A percentile compares a stretch with the other conserved stretches of the same genome.
phyloP scores from a whole-genome alignment of 2,888 invertebrate genomes.

The Drosophila tanythrix region DNA sequence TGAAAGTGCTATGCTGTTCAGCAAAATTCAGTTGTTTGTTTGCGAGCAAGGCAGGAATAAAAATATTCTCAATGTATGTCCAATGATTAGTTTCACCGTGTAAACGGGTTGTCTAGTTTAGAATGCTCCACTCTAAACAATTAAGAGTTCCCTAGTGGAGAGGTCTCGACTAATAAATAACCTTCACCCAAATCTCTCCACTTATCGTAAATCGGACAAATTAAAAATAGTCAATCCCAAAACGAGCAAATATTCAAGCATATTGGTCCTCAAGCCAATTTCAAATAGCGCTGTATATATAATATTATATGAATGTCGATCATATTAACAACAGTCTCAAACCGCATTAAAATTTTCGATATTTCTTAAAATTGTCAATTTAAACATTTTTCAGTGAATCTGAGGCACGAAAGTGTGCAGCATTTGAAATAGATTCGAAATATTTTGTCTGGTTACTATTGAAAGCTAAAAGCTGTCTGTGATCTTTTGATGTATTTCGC shows the following conservation, averaged over 20 bases:
- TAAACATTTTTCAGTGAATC: neutral
- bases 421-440: neutral
- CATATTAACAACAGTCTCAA: neutral
- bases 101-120: neutral
- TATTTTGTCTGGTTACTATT: neutral
- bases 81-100: neutral
- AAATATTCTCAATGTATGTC: neutral
- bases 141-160: neutral
- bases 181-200: neutral
- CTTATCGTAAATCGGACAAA: neutral
- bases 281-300: neutral
- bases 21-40: neutral
- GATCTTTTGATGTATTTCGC: constrained; percentile 45
- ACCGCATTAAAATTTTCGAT: too few relatives aligned
- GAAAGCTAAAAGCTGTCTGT: neutral
- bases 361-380: neutral
- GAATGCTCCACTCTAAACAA: neutral
- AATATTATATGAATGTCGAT: neutral
- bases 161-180: neutral
- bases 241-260: neutral
- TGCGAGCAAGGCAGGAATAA: neutral
- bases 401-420: too few relatives aligned
- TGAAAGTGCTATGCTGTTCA: neutral
- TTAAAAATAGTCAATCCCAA: neutral
- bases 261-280: neutral